Conservation (phyloP, 2,113 vertebrate species). For the Ailurus styani region DNA sequence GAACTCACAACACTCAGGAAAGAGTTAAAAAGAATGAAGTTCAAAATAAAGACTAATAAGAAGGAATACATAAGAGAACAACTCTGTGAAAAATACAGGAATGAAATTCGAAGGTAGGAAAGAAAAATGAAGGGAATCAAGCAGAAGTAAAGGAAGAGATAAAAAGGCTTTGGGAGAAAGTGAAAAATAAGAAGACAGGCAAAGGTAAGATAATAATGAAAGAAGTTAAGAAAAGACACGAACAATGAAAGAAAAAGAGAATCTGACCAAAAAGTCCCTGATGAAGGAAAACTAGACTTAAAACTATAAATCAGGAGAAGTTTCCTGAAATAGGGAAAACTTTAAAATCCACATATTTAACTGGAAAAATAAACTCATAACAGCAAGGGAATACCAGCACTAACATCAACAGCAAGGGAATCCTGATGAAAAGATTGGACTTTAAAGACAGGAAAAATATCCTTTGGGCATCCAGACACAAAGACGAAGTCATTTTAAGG, state of each 20-base stretch:
- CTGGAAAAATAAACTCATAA: background rate
- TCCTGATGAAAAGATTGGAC: background rate
- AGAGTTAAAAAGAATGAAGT: background rate
- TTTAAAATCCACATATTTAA: background rate
- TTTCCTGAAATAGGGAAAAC: background rate
- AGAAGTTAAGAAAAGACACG: background rate
- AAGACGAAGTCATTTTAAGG: background rate
- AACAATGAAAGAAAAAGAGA: background rate
- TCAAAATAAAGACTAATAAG: background rate
- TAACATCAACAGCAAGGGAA: background rate
- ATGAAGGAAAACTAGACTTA: background rate
- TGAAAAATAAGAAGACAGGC: background rate
- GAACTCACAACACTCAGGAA: background rate
- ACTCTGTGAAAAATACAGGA: background rate
- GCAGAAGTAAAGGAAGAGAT: background rate
- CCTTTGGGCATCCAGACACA: background rate
- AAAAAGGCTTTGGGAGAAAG: background rate
- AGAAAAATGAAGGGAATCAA: background rate
- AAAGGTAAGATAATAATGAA: background rate
- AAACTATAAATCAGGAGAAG: background rate
- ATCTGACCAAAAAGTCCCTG: background rate
- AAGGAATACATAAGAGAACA: background rate
- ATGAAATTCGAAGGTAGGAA: background rate
- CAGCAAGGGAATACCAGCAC: background rate
- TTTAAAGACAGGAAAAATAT: background rate